Evolutionary conservation across 2,113 vertebrate species (phyloP), one percentile per base, ranked within the genome.

Genomic region (Cichladusa arquata): DNA sequence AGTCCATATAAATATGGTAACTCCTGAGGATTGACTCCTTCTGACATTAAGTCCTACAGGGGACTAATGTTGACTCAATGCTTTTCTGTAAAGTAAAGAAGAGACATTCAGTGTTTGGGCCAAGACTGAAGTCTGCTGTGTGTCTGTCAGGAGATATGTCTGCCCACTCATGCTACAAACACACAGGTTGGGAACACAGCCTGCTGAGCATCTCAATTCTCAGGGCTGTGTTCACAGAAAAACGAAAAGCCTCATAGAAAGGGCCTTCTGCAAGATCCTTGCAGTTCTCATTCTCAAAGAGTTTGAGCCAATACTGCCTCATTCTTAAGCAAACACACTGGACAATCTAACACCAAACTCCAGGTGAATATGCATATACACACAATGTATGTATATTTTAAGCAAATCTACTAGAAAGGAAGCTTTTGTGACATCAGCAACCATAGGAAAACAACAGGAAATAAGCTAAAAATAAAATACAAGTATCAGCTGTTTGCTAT

Each of bases 401-500:
- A 82, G 66, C 20, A 74, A 62, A 94, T 14, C 2, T 8, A 71
- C 36, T 17, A 40, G 44, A 91, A 87, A 66, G 84, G 91, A 96
- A 95, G 58, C 48, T 92, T 81, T 85, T 91, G 77, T 91, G 84
- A 80, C 50, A 5, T 50, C 81, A 82, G 78, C 33, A 70, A 72
- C 61, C 4, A 2, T 36, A 50, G 40, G 26, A 81, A 83, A 96
- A 85, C 57, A 95, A 81, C 89, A 91, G 89, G 93, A 96, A 92
- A 88, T 34, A 69, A 69, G 48, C 62, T 85, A 95, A 94, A 95
- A 95, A 92, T 92, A 91, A 87, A 92, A 65, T 11, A 72, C 7
- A 78, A 93, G n/a, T 87, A 89, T 53, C 77, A 90, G 47, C 56
- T 79, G 54, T 42, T 93, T 54, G 23, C 60, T 91, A 61, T 92